Percentiles rank a stretch among this genome's conserved stretches.
These are phyloP conservation scores for Macrostomum cliftonense DNA, from an alignment of 2,888 invertebrate species.

Conservation along the genomic window DNA sequence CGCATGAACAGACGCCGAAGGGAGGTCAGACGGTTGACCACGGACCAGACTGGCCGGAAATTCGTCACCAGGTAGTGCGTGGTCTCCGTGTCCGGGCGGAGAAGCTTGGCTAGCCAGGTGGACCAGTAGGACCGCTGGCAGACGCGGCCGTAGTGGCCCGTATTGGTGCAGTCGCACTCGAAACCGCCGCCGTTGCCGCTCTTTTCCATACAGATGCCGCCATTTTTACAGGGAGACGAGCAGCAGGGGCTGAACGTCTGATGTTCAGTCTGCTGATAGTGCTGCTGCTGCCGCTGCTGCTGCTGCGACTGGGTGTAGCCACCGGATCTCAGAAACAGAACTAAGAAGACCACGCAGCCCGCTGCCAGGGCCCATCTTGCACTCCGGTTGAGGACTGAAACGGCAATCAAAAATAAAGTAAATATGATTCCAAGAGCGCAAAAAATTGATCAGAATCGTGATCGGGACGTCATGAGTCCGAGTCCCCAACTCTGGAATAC, in stretches of 20 bases:
- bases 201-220: conserved; percentile 29
- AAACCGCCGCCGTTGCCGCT: conserved; percentile 19
- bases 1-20: conserved; percentile 25
- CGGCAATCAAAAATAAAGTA: too few relatives aligned
- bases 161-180: conserved; percentile 33
- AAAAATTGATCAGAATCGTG: too few relatives aligned
- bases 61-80: conserved; percentile 24
- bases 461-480: too few relatives aligned
- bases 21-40: conserved; percentile 25
- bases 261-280: too few relatives aligned
- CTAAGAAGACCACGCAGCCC: too few relatives aligned
- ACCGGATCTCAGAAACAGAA: too few relatives aligned
- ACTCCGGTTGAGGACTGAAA: too few relatives aligned
- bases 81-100: conserved; percentile 21
- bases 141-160: conserved; percentile 26
- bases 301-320: too few relatives aligned
- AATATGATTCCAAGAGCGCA: too few relatives aligned
- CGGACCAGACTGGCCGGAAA: conserved; percentile 27
- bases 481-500: too few relatives aligned
- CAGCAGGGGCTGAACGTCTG: conserved; percentile 28
- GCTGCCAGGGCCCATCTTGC: too few relatives aligned
- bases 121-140: conserved; percentile 23
- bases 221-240: conserved; percentile 35
- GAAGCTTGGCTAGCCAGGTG: conserved; percentile 9
- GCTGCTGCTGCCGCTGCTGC: too few relatives aligned